Conservation (phyloP, 2,113 vertebrate genomes). For the Lichenostomus cassidix region DNA sequence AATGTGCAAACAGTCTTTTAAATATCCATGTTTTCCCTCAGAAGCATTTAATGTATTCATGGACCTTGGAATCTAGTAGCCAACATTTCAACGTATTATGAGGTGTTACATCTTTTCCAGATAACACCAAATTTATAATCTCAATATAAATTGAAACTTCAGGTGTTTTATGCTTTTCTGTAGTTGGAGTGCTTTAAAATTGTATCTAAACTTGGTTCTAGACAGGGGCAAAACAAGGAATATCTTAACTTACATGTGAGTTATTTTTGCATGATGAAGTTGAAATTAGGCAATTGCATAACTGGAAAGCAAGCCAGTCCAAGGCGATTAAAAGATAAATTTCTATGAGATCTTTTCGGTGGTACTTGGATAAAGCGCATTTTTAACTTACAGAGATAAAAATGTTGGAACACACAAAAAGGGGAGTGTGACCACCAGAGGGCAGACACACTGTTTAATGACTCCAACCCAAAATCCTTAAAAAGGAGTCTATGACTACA, state of each 20-base stretch:
- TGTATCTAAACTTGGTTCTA: neutral
- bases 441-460: conserved; percentile 33
- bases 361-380: neutral
- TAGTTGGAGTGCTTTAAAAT: neutral
- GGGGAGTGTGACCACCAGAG: conserved; percentile 38
- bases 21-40: neutral
- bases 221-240: rapidly evolving
- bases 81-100: neutral
- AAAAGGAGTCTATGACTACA: neutral
- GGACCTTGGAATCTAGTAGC: neutral
- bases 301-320: neutral
- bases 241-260: neutral
- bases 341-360: neutral
- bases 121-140: neutral
- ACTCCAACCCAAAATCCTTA: neutral
- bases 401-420: neutral
- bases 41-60: neutral
- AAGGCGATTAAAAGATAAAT: neutral
- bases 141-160: neutral
- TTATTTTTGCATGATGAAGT: neutral
- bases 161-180: neutral
- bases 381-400: neutral
- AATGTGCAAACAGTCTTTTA: neutral
- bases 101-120: neutral
- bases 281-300: neutral